These are phyloP conservation scores for Drosophila neotestacea DNA, from an alignment of 2,888 invertebrate genomes.

Conservation along the genomic window DNA sequence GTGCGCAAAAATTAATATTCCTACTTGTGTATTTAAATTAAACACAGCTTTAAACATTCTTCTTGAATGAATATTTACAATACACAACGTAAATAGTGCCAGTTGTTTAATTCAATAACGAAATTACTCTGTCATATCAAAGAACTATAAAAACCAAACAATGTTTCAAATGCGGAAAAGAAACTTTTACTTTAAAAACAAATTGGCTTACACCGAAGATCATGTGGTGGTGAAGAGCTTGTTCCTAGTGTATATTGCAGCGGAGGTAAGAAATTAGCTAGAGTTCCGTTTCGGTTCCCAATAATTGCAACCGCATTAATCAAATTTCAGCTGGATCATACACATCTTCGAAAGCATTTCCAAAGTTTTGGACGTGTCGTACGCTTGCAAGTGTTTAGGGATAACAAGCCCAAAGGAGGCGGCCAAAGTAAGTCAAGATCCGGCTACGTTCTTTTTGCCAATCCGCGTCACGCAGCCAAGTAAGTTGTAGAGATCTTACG, in stretches of 20 bases:
- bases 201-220: conserved; percentile 62
- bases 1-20: background rate
- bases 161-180: background rate
- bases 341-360: conserved; percentile 30
- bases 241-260: conserved; percentile 37
- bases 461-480: conserved; percentile 51
- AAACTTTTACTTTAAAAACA: conserved; percentile 34
- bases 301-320: background rate
- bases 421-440: background rate
- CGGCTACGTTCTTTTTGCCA: conserved; percentile 40
- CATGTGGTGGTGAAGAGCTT: conserved; percentile 51
- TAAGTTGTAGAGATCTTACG: conserved; percentile 13
- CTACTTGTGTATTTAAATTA: background rate
- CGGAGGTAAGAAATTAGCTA: conserved; percentile 23
- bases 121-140: background rate
- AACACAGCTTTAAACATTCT: background rate
- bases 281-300: background rate
- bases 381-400: conserved; percentile 26
- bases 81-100: background rate
- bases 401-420: background rate
- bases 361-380: conserved; percentile 36
- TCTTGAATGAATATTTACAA: background rate
- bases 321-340: conserved; percentile 33
- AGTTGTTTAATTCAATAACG: too few species aligned
- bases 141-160: background rate